These are phyloP conservation scores for Tetranychus truncatus DNA, from an alignment of 2,888 invertebrate species.

Conservation along the genomic window DNA sequence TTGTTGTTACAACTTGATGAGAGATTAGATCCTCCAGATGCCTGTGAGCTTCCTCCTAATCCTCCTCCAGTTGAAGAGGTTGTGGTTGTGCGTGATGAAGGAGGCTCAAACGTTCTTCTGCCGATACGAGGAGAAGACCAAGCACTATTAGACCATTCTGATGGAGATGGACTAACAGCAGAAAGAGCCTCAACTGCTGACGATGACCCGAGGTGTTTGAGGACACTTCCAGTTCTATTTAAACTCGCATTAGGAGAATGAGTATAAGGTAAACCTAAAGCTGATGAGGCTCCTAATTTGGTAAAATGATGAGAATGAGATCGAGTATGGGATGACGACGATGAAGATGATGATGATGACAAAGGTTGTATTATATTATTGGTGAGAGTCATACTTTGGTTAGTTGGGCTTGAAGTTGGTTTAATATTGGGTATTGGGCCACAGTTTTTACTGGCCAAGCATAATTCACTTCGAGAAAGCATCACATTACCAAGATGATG, in stretches of 20 bases:
- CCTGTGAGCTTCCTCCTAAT: too few species aligned
- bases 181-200: neutral
- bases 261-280: neutral
- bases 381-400: constrained; percentile 1
- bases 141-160: neutral
- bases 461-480: constrained; percentile 24
- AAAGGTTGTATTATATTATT: neutral
- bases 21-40: neutral
- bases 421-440: neutral
- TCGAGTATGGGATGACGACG: constrained; percentile 21
- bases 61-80: too few species aligned
- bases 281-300: neutral
- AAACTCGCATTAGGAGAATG: neutral
- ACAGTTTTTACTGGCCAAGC: constrained; percentile 14
- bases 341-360: constrained; percentile 15
- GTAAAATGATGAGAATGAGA: constrained; percentile 22
- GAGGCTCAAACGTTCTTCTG: neutral
- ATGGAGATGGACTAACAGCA: neutral
- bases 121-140: neutral
- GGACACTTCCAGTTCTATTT: too few species aligned
- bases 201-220: neutral
- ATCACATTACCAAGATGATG: constrained; percentile 24
- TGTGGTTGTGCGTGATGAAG: neutral
- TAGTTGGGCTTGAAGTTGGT: neutral
- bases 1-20: neutral